Evolutionary conservation across 2,888 invertebrate genomes (phyloP).

Genomic region (Eueremaeus valkanovi): DNA sequence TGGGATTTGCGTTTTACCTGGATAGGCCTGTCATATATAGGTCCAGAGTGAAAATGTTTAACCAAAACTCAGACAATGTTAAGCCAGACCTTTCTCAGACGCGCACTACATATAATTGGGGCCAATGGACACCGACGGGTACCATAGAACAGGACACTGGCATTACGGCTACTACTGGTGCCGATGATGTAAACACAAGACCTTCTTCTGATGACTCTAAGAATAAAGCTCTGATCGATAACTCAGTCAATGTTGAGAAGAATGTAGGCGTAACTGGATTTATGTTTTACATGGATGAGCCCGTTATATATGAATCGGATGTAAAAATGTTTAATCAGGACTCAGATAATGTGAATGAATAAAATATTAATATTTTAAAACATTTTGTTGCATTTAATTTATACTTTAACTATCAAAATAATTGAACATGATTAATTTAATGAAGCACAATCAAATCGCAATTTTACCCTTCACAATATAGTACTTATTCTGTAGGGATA

Average conservation of each 20-base stretch:
- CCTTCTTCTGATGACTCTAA: too few relatives aligned
- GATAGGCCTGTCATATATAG: constrained; percentile 33
- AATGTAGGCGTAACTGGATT: constrained; percentile 36
- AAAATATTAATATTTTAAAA: too few relatives aligned
- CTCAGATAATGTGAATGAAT: constrained; percentile 36
- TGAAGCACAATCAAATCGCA: too few relatives aligned
- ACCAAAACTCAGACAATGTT: constrained; percentile 40
- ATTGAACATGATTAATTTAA: too few relatives aligned
- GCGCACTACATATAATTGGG: background rate
- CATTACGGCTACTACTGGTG: background rate
- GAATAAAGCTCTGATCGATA: too few relatives aligned
- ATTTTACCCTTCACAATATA: too few relatives aligned
- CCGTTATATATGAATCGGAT: constrained; percentile 28
- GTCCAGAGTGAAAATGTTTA: constrained; percentile 37
- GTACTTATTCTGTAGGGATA: too few relatives aligned
- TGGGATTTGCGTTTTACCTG: constrained; percentile 35
- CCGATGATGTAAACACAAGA: too few relatives aligned
- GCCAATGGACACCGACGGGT: background rate
- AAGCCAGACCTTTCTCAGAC: too few relatives aligned
- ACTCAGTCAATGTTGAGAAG: too few relatives aligned
- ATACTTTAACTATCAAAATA: too few relatives aligned
- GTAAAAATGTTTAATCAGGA: constrained; percentile 40
- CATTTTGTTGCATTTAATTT: too few relatives aligned
- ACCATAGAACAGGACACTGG: background rate
- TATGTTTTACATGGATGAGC: constrained; percentile 34